Percentiles rank a stretch among this genome's conserved stretches.
phyloP scores from a whole-genome alignment of 2,797 vertebrate species.

The Neosalanx taihuensis region DNA sequence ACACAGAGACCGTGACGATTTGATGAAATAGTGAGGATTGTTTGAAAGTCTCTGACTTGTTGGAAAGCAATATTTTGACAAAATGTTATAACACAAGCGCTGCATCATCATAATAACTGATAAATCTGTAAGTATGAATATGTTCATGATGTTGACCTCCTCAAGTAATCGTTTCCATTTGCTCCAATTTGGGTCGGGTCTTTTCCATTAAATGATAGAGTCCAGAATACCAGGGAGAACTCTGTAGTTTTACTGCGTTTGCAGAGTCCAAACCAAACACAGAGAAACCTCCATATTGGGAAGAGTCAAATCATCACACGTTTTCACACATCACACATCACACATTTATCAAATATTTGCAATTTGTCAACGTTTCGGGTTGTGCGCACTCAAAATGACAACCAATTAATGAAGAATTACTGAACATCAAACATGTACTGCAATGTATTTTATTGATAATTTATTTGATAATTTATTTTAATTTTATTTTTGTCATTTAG shows the following conservation, averaged over 20 bases:
- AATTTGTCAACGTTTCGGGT: conserved; percentile 57
- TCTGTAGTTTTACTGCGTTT: conserved; percentile 28
- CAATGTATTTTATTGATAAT: too few species aligned
- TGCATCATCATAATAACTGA: not conserved
- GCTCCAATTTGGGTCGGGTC: conserved; percentile 11
- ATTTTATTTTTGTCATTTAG: too few species aligned
- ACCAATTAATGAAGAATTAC: conserved; percentile 39
- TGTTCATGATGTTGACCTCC: not conserved
- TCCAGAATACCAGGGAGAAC: conserved; percentile 33
- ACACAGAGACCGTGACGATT: not conserved
- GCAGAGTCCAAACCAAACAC: conserved; percentile 49
- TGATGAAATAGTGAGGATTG: not conserved
- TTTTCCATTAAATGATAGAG: conserved; percentile 26
- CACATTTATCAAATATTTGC: conserved; percentile 67
- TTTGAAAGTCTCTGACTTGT: not conserved
- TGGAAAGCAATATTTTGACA: not conserved
- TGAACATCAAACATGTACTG: not conserved
- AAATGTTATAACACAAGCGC: not conserved
- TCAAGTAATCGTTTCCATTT: not conserved
- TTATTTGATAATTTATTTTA: too few species aligned
- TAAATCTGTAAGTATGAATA: not conserved
- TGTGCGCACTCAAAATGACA: conserved; percentile 47
- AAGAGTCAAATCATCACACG: too few species aligned
- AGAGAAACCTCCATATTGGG: too few species aligned
- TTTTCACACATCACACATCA: too few species aligned